phyloP scores from a whole-genome alignment of 1,140 invertebrate species.

The Liolophura sinensis region DNA sequence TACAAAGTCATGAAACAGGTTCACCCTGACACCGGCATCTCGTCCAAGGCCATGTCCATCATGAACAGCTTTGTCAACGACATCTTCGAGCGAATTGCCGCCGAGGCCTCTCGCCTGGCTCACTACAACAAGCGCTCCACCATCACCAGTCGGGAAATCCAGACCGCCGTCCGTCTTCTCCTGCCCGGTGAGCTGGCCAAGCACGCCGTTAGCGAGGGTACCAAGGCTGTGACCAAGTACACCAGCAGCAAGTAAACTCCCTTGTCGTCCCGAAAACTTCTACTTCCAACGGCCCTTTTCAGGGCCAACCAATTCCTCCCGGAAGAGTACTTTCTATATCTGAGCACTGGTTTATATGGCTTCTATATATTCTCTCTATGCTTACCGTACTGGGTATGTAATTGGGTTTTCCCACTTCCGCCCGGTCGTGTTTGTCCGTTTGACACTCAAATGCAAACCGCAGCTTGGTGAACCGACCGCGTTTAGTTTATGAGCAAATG shows the following conservation, averaged over 20 bases:
- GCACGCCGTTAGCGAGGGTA: constrained; percentile 66
- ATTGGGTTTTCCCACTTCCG: too few relatives aligned
- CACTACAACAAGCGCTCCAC: constrained; percentile 57
- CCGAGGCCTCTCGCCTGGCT: constrained; percentile 50
- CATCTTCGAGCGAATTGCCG: constrained; percentile 59
- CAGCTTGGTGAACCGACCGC: too few relatives aligned
- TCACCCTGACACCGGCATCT: constrained; percentile 72
- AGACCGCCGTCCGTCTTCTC: constrained; percentile 67
- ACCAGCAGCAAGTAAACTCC: constrained; percentile 21
- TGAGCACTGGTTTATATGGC: not conserved
- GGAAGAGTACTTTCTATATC: constrained; percentile 1
- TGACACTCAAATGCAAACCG: too few relatives aligned
- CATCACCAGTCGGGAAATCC: constrained; percentile 67
- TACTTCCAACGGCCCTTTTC: constrained; percentile 1
- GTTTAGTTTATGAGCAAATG: too few relatives aligned
- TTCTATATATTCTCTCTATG: too few relatives aligned
- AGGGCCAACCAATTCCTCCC: constrained; percentile 1
- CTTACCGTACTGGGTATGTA: too few relatives aligned
- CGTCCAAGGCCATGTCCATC: constrained; percentile 57
- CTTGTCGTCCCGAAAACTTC: not conserved
- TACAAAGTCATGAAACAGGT: constrained; percentile 75
- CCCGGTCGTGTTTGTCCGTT: too few relatives aligned
- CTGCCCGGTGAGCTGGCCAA: constrained; percentile 69
- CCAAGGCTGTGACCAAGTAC: constrained; percentile 68
- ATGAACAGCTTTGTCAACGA: constrained; percentile 60